phyloP scores from a whole-genome alignment of 2,113 vertebrate genomes.

The Rutilus rutilus region DNA sequence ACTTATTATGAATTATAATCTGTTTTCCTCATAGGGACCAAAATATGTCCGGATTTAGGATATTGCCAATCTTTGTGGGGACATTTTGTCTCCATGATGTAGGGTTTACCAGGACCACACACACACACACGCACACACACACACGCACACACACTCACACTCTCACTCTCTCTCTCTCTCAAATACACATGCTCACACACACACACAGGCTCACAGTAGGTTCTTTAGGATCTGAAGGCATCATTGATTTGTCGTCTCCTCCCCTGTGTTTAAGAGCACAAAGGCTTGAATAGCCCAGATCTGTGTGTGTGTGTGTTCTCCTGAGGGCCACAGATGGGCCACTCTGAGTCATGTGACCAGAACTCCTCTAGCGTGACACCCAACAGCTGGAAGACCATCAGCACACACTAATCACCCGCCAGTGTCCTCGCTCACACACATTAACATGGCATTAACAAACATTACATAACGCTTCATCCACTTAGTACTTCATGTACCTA shows the following conservation, averaged over 20 bases:
- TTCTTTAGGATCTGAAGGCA: slow-evolving; percentile 38
- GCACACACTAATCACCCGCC: neutral
- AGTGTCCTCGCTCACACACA: neutral
- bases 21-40: too few species aligned
- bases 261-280: slow-evolving; percentile 60
- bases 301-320: slow-evolving; percentile 23
- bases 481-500: neutral
- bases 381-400: slow-evolving; percentile 49
- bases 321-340: slow-evolving; percentile 51
- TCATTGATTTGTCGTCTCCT: slow-evolving; percentile 55
- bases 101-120: too few species aligned
- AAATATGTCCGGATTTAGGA: too few species aligned
- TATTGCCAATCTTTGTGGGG: too few species aligned
- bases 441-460: slow-evolving; percentile 6
- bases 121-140: too few species aligned
- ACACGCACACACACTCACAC: too few species aligned
- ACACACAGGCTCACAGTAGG: slow-evolving; percentile 22
- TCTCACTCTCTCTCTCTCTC: too few species aligned
- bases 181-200: neutral
- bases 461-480: neutral
- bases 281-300: slow-evolving; percentile 44
- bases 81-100: too few species aligned
- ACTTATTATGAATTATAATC: too few species aligned
- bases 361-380: slow-evolving; percentile 43
- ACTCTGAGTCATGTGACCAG: slow-evolving; percentile 25